Conservation (phyloP, 2,888 invertebrate genomes). For the Laothoe populi region DNA sequence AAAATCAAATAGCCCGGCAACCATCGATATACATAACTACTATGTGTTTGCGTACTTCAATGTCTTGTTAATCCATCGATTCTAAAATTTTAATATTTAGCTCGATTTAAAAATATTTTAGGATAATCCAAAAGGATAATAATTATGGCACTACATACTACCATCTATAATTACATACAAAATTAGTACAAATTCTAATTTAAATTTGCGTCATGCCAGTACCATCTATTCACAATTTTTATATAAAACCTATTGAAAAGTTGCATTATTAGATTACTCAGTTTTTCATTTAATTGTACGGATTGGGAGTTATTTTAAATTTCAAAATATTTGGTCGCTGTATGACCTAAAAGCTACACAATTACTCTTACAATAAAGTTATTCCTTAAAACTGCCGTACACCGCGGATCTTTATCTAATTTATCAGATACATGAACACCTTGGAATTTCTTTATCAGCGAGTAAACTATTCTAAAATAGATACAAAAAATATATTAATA, state of each 20-base stretch:
- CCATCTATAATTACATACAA: conserved; percentile 26
- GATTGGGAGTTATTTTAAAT: background rate
- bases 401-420: conserved; percentile 35
- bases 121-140: conserved; percentile 27
- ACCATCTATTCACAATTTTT: background rate
- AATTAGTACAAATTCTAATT: conserved; percentile 10
- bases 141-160: conserved; percentile 47
- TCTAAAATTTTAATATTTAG: background rate
- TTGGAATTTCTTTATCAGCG: background rate
- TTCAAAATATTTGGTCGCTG: conserved; percentile 70
- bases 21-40: too few relatives aligned
- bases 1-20: too few relatives aligned
- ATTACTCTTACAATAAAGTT: conserved; percentile 15
- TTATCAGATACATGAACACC: background rate
- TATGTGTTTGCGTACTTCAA: too few relatives aligned
- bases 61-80: background rate
- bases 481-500: background rate
- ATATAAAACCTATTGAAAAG: background rate
- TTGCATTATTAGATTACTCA: background rate
- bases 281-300: conserved; percentile 1
- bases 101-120: conserved; percentile 3
- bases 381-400: conserved; percentile 10
- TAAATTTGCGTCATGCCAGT: background rate
- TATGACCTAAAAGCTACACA: conserved; percentile 48
- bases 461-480: background rate